Conservation (phyloP, 2,888 invertebrate genomes). For the Hydropsyche betteni region DNA sequence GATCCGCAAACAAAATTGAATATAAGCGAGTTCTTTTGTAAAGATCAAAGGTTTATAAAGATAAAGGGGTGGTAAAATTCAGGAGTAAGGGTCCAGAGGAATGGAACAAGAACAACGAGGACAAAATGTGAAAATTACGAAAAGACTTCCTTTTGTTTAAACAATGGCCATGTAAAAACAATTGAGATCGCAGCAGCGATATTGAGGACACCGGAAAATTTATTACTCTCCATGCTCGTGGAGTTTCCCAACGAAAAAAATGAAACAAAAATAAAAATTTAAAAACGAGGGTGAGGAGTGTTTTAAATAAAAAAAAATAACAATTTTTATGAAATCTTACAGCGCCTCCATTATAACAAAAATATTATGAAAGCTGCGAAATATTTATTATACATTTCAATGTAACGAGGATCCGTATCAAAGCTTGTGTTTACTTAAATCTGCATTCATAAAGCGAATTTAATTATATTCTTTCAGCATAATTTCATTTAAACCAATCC, state of each 20-base stretch:
- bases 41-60: conserved; percentile 32
- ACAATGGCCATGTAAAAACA: conserved; percentile 47
- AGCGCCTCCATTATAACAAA: too few species aligned
- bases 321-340: too few species aligned
- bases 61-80: conserved; percentile 14
- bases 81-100: too few species aligned
- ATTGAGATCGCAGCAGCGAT: conserved; percentile 45
- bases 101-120: not conserved
- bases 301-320: too few species aligned
- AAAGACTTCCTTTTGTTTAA: conserved; percentile 46
- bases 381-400: too few species aligned
- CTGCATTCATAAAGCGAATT: too few species aligned
- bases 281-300: not conserved
- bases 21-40: conserved; percentile 24
- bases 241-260: conserved; percentile 2
- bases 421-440: too few species aligned
- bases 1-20: conserved; percentile 23
- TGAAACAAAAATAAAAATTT: not conserved
- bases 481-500: too few species aligned
- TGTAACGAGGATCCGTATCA: too few species aligned
- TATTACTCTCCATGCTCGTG: conserved; percentile 39
- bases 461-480: too few species aligned
- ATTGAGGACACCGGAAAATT: conserved; percentile 44
- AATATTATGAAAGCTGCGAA: too few species aligned
- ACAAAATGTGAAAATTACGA: conserved; percentile 45